Percentiles rank a stretch among this genome's conserved stretches.
Evolutionary conservation across 2,888 invertebrate species (phyloP).

Genomic region (Epinotia demarniana): DNA sequence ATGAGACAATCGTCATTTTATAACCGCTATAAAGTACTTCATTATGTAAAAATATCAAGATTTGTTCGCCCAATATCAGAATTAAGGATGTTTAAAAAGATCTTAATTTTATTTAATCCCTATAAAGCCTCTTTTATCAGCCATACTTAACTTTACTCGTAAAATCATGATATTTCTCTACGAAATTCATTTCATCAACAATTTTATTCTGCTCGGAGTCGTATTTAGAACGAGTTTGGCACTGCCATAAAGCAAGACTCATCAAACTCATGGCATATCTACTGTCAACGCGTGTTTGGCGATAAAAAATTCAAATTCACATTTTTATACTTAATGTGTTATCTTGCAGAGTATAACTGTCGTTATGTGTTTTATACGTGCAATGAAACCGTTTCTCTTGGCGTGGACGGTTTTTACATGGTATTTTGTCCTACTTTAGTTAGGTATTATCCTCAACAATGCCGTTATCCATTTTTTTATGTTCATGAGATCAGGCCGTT

Average conservation of each 20-base stretch:
- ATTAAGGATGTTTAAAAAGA: slow-evolving; percentile 49
- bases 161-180: slow-evolving; percentile 45
- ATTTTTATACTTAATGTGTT: slow-evolving; percentile 58
- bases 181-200: slow-evolving; percentile 54
- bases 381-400: slow-evolving; percentile 32
- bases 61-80: slow-evolving; percentile 22
- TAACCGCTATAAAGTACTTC: slow-evolving; percentile 23
- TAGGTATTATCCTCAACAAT: slow-evolving; percentile 3
- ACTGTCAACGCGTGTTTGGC: slow-evolving; percentile 50
- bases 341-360: slow-evolving; percentile 53
- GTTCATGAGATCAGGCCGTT: slow-evolving; percentile 25
- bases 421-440: slow-evolving; percentile 6
- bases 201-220: slow-evolving; percentile 54
- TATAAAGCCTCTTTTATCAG: slow-evolving; percentile 54
- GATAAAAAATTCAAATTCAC: slow-evolving; percentile 63
- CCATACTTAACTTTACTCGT: slow-evolving; percentile 47
- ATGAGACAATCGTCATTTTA: slow-evolving; percentile 21
- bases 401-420: slow-evolving; percentile 13
- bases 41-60: slow-evolving; percentile 17
- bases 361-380: slow-evolving; percentile 56
- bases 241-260: slow-evolving; percentile 57
- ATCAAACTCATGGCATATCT: slow-evolving; percentile 51
- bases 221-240: slow-evolving; percentile 56
- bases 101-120: slow-evolving; percentile 55
- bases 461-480: slow-evolving; percentile 43